These are phyloP conservation scores for Tupaia tana DNA, from an alignment of 2,113 vertebrate genomes.

Conservation along the genomic window DNA sequence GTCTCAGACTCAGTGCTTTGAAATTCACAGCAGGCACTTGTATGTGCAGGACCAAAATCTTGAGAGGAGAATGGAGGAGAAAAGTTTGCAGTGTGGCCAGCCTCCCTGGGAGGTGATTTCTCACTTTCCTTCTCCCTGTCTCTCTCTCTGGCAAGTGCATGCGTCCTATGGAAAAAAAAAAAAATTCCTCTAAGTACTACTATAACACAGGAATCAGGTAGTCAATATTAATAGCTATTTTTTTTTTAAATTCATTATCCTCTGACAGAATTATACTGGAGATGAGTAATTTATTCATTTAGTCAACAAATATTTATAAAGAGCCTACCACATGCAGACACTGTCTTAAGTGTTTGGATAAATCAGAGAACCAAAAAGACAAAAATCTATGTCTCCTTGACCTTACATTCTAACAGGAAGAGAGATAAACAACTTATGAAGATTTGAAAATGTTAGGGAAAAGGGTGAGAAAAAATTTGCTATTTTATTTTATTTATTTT, in stretches of 20 bases:
- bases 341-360: not conserved
- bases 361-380: not conserved
- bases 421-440: not conserved
- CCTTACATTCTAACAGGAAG: not conserved
- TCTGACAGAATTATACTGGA: not conserved
- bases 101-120: too few species aligned
- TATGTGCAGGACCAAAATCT: too few species aligned
- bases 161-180: too few species aligned
- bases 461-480: not conserved
- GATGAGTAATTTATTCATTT: not conserved
- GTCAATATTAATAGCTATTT: not conserved
- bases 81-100: too few species aligned
- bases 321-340: not conserved
- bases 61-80: too few species aligned
- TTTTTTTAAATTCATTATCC: slow-evolving; percentile 23
- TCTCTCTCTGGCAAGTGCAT: too few species aligned
- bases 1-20: too few species aligned
- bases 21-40: too few species aligned
- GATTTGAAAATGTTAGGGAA: not conserved
- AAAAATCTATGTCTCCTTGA: not conserved
- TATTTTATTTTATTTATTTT: not conserved
- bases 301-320: slow-evolving; percentile 31
- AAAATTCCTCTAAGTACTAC: too few species aligned
- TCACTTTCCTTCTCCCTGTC: too few species aligned
- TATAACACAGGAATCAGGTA: not conserved